These are phyloP conservation scores for Sesia bembeciformis DNA, from an alignment of 2,888 invertebrate genomes.

Conservation along the genomic window DNA sequence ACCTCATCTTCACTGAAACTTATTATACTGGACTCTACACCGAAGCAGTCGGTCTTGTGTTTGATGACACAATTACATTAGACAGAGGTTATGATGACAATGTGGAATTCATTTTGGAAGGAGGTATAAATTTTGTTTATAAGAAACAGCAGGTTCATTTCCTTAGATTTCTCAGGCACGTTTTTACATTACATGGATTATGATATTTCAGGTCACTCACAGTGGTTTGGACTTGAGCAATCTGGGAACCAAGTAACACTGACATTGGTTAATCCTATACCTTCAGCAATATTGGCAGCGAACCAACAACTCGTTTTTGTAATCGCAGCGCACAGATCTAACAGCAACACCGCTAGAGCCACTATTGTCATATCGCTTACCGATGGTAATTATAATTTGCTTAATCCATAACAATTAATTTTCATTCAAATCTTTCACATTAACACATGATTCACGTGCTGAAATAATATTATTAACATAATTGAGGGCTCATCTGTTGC, in stretches of 20 bases:
- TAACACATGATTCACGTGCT: too few species aligned
- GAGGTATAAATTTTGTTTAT: slow-evolving; percentile 14
- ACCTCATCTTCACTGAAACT: slow-evolving; percentile 13
- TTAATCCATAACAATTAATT: background rate
- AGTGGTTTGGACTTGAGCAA: slow-evolving; percentile 5
- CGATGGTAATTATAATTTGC: background rate
- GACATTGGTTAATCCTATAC: slow-evolving; percentile 12
- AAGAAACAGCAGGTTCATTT: background rate
- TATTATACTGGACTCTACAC: slow-evolving; percentile 22
- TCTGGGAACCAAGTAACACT: slow-evolving; percentile 12
- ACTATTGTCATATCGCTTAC: slow-evolving; percentile 14
- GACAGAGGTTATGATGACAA: slow-evolving; percentile 15
- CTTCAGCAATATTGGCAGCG: slow-evolving; percentile 16
- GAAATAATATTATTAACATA: too few species aligned
- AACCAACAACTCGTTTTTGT: slow-evolving; percentile 20
- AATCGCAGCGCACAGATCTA: slow-evolving; percentile 15
- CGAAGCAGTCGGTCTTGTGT: slow-evolving; percentile 8
- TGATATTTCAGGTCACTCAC: slow-evolving; percentile 6
- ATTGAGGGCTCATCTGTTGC: background rate
- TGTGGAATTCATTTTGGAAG: slow-evolving; percentile 21
- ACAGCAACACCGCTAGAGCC: slow-evolving; percentile 12
- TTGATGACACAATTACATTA: slow-evolving; percentile 13
- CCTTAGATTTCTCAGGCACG: background rate
- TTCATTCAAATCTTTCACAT: too few species aligned
- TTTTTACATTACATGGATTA: background rate